Evolutionary conservation across 2,113 vertebrate genomes (phyloP).

Genomic region (Phrynocephalus versicolor): DNA sequence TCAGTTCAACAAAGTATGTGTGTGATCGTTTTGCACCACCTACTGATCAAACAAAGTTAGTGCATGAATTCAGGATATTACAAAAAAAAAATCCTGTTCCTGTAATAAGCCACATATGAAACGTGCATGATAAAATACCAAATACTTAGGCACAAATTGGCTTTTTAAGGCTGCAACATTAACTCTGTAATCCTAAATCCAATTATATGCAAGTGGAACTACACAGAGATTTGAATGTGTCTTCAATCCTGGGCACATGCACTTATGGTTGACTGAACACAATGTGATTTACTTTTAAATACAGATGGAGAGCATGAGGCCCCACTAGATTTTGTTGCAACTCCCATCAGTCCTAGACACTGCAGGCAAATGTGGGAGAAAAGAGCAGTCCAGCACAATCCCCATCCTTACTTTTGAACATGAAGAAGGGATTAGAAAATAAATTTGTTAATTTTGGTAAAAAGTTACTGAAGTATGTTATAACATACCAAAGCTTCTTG

Average conservation of each 20-base stretch:
- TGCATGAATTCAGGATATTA: too few species aligned
- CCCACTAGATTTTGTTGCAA: background rate
- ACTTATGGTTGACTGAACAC: background rate
- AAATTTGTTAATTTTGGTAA: background rate
- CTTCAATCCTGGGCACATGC: background rate
- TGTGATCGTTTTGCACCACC: slow-evolving; percentile 21
- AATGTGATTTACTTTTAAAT: background rate
- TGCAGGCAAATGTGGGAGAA: background rate
- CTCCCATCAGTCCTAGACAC: background rate
- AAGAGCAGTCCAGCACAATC: background rate
- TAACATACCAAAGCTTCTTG: too few species aligned
- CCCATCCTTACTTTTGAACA: background rate
- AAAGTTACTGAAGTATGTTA: background rate
- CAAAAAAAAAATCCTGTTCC: too few species aligned
- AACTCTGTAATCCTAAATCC: background rate
- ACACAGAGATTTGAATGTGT: background rate
- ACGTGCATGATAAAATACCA: background rate
- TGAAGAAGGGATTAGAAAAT: background rate
- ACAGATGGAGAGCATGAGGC: background rate
- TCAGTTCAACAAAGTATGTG: rapidly evolving
- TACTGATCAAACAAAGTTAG: background rate
- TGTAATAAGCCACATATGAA: background rate
- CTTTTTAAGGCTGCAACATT: background rate
- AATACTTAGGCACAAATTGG: background rate
- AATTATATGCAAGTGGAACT: background rate